Base-by-base conservation (phyloP, 2,888 invertebrate species). In the Hemithea aestivaria region DNA sequence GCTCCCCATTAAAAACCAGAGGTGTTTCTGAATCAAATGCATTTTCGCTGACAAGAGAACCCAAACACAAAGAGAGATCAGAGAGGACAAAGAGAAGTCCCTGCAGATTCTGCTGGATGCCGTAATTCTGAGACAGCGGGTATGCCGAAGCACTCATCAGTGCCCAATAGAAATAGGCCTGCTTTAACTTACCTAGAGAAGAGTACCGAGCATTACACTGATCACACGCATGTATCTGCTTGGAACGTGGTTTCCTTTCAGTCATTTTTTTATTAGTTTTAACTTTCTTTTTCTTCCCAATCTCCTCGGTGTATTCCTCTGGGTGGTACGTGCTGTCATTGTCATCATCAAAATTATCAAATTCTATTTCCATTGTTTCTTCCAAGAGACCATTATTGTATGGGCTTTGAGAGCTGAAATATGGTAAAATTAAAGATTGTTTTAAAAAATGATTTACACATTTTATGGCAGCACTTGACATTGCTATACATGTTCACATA, bases 121-220 rank as follows among this genome's bases (percentile, higher is more conserved):
- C n/a, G n/a, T n/a, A n/a, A n/a, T n/a, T n/a, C n/a, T n/a, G n/a
- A n/a, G n/a, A n/a, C n/a, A n/a, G n/a, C n/a, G n/a, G n/a, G n/a
- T n/a, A n/a, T n/a, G n/a, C n/a, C n/a, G n/a, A n/a, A n/a, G n/a
- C n/a, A n/a, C n/a, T n/a, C n/a, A n/a, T n/a, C n/a, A n/a, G n/a
- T n/a, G 3, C 16, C 2, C 5, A 16, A 4, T 16, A 16, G 2
- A 4, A 16, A 4, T 16, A 16, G 16, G 2, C 2, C 5, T 16
- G 5, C 2, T 16, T 16, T 16, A 7, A 60, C 68, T 66, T 38
- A 83, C 84, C 64, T 30, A 73, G 30, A 8, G 80, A 75, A 0
- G 75, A 69, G 50, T 82, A 85, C 54, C 78, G 75, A 25, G 81
- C 75, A 34, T 70, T 70, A 29, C 85, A 85, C 52, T 79, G 75